phyloP scores from a whole-genome alignment of 1,140 invertebrate species.

The Luehdorfia chinensis region DNA sequence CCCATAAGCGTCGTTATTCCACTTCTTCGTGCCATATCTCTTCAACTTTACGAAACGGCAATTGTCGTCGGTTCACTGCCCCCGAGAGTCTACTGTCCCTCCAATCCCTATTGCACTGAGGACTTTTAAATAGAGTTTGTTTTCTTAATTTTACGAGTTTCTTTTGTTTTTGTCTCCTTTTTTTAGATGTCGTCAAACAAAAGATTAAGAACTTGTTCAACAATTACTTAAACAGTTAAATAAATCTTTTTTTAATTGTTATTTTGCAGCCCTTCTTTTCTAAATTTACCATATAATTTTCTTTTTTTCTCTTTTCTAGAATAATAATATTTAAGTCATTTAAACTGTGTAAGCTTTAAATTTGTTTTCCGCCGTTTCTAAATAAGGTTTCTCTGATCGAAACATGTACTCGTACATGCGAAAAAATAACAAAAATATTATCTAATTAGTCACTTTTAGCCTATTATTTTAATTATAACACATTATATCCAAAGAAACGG shows the following conservation, averaged over 20 bases:
- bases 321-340: too few relatives aligned
- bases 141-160: constrained; percentile 16
- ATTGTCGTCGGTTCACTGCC: constrained; percentile 50
- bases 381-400: too few relatives aligned
- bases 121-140: constrained; percentile 19
- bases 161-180: constrained; percentile 2
- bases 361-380: too few relatives aligned
- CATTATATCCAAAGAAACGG: too few relatives aligned
- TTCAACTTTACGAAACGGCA: constrained; percentile 51
- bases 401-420: too few relatives aligned
- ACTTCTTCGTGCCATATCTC: constrained; percentile 31
- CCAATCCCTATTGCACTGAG: constrained; percentile 26
- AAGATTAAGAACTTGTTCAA: constrained; percentile 13
- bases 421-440: too few relatives aligned
- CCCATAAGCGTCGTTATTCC: constrained; percentile 32
- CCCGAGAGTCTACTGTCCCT: constrained; percentile 40
- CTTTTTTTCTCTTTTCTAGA: too few relatives aligned
- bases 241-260: constrained; percentile 3
- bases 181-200: constrained; percentile 10
- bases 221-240: constrained; percentile 11
- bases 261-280: too few relatives aligned
- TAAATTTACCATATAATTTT: too few relatives aligned
- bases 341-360: too few relatives aligned
- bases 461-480: too few relatives aligned
- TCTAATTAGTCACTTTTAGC: too few relatives aligned